These are phyloP conservation scores for Apus apus DNA, from an alignment of 2,113 vertebrate genomes.

Conservation along the genomic window DNA sequence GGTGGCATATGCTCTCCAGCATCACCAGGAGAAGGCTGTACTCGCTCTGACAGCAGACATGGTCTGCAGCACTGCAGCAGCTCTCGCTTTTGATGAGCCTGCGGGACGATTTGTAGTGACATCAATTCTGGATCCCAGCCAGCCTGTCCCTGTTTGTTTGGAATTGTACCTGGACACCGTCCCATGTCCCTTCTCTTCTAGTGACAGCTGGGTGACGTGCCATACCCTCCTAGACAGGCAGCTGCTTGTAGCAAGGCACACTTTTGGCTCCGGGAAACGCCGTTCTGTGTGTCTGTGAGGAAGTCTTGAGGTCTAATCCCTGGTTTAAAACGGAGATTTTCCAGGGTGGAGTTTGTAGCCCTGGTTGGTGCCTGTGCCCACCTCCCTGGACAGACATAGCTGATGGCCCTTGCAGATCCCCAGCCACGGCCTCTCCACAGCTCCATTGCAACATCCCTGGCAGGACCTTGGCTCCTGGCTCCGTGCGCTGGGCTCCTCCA, in stretches of 20 bases:
- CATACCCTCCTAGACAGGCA: neutral
- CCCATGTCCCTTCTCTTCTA: neutral
- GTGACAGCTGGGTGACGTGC: neutral
- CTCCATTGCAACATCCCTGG: slow-evolving; percentile 33
- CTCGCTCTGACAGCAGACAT: neutral
- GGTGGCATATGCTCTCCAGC: neutral
- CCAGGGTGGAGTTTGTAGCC: neutral
- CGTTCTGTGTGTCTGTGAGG: neutral
- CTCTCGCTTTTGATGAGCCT: neutral
- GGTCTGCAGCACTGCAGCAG: neutral
- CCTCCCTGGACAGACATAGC: neutral
- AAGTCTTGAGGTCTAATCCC: neutral
- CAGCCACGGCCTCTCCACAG: neutral
- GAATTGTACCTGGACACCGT: neutral
- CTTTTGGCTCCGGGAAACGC: fast-evolving
- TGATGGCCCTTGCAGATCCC: neutral
- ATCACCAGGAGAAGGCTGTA: neutral
- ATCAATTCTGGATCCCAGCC: neutral
- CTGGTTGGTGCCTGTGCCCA: neutral
- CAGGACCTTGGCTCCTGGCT: neutral
- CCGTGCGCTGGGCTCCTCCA: neutral
- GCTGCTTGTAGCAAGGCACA: neutral
- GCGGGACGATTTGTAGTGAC: fast-evolving
- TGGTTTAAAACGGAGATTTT: neutral
- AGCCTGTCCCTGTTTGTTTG: neutral